Evolutionary conservation across 2,888 invertebrate species (phyloP).

Genomic region (Pseudococcus viburni): DNA sequence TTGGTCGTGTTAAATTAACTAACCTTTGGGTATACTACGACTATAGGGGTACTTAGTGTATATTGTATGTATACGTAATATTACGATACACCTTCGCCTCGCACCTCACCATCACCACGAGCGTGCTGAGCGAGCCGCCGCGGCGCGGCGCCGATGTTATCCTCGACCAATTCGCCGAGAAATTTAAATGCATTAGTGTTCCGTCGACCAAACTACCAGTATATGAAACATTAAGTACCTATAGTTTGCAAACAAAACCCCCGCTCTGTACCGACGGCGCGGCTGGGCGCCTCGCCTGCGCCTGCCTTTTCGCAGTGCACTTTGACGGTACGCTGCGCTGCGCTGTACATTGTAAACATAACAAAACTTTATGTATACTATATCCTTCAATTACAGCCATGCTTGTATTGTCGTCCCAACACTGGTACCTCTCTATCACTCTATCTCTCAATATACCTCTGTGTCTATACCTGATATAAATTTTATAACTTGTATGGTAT

Average conservation of each 20-base stretch:
- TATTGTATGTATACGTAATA: neutral
- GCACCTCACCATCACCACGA: neutral
- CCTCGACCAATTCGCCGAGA: constrained; percentile 16
- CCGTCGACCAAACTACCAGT: neutral
- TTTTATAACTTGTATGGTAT: neutral
- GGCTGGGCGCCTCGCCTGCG: too few species aligned
- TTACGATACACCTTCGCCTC: neutral
- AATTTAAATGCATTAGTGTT: constrained; percentile 45
- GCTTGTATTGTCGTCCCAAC: too few species aligned
- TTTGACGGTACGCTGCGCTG: neutral
- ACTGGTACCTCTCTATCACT: neutral
- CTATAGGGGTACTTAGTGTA: too few species aligned
- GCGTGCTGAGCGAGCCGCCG: too few species aligned
- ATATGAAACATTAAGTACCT: constrained; percentile 47
- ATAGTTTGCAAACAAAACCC: constrained; percentile 24
- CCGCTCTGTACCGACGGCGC: neutral
- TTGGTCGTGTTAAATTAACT: constrained; percentile 8
- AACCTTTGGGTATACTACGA: constrained; percentile 3
- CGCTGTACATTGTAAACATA: neutral
- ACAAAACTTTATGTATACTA: neutral
- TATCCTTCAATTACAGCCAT: constrained; percentile 11
- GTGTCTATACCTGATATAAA: neutral
- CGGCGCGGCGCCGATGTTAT: neutral
- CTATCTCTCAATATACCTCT: neutral
- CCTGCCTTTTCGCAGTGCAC: neutral